phyloP scores from a whole-genome alignment of 1,140 invertebrate genomes.

The Zeugodacus cucurbitae region DNA sequence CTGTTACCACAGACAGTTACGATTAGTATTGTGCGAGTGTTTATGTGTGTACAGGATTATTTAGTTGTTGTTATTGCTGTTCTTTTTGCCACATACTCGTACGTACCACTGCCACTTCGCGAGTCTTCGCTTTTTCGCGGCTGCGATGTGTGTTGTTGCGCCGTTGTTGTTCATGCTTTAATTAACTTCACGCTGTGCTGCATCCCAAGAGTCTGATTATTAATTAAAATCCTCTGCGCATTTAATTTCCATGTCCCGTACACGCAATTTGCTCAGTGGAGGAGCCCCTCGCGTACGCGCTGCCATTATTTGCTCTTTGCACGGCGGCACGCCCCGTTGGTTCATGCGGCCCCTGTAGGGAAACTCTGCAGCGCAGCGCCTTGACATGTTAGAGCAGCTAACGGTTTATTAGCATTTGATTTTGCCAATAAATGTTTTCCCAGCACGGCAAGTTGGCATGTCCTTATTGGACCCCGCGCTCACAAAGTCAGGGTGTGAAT shows the following conservation, averaged over 20 bases:
- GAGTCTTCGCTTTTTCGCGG: background rate
- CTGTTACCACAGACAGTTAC: background rate
- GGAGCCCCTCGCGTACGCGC: background rate
- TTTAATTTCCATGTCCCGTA: constrained; percentile 13
- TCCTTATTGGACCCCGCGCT: no score
- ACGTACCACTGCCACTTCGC: background rate
- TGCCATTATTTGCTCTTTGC: background rate
- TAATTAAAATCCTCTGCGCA: constrained; percentile 18
- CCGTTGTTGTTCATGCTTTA: background rate
- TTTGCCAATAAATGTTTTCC: no score
- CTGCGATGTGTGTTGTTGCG: background rate
- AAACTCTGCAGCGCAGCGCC: background rate
- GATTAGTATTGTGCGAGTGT: background rate
- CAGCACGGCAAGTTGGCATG: no score
- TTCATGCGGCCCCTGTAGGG: background rate
- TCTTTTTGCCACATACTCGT: background rate
- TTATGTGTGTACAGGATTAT: no score
- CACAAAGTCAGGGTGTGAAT: no score
- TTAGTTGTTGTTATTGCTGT: background rate
- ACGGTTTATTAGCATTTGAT: no score
- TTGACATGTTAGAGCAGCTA: no score
- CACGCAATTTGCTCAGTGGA: background rate
- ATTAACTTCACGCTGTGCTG: constrained; percentile 21
- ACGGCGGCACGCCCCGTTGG: background rate
- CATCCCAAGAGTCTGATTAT: constrained; percentile 22